phyloP scores from a whole-genome alignment of 2,797 vertebrate species.

The Pseudochirops corinnae region DNA sequence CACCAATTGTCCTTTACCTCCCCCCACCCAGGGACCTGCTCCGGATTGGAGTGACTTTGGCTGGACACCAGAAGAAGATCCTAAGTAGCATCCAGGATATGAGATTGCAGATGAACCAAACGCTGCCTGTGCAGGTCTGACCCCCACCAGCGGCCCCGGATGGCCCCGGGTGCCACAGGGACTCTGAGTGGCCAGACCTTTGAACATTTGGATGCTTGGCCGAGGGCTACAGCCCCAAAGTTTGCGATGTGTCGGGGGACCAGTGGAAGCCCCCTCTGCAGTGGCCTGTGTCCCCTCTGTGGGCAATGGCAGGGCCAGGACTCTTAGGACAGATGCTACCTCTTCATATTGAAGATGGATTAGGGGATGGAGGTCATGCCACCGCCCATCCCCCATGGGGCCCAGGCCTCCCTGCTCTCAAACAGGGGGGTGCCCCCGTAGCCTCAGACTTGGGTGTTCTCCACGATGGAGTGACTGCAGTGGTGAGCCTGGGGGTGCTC shows the following conservation, averaged over 20 bases:
- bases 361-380: slow-evolving; percentile 82
- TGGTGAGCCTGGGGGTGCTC: slow-evolving; percentile 78
- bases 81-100: slow-evolving; percentile 99
- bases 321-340: slow-evolving; percentile 79
- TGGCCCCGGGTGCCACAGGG: slow-evolving; percentile 75
- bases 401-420: slow-evolving; percentile 70
- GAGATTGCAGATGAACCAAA: slow-evolving; percentile 99
- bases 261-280: slow-evolving; percentile 63
- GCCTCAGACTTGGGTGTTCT: slow-evolving; percentile 81
- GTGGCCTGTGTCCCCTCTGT: slow-evolving; percentile 79
- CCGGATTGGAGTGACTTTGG: slow-evolving; percentile 97
- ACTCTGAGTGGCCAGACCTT: slow-evolving; percentile 92
- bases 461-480: slow-evolving; percentile 77
- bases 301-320: slow-evolving; percentile 63
- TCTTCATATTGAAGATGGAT: slow-evolving; percentile 91
- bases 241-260: slow-evolving; percentile 78
- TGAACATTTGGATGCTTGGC: slow-evolving; percentile 84
- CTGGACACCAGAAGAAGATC: slow-evolving; percentile 99
- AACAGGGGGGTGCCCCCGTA: slow-evolving; percentile 69
- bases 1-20: neutral
- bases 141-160: slow-evolving; percentile 83
- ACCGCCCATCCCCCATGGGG: slow-evolving; percentile 77
- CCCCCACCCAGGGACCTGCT: slow-evolving; percentile 91
- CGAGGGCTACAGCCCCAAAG: slow-evolving; percentile 83
- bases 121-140: slow-evolving; percentile 98